phyloP scores from a whole-genome alignment of 1,140 invertebrate species.

The Manduca sexta region DNA sequence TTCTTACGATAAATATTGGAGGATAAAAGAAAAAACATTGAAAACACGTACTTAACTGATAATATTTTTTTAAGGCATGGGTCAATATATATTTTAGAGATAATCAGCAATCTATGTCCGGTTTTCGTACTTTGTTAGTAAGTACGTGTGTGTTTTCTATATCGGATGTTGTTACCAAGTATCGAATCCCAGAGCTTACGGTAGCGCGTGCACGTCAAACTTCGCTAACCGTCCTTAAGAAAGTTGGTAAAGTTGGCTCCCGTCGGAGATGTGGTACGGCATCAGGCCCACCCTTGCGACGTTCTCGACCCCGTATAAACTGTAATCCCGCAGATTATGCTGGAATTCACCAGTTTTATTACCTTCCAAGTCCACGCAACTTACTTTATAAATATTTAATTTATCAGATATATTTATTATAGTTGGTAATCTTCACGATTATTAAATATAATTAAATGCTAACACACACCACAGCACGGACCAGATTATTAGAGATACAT shows the following conservation, averaged over 20 bases:
- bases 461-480: not conserved
- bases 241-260: slow-evolving; percentile 64
- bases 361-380: slow-evolving; percentile 45
- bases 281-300: slow-evolving; percentile 27
- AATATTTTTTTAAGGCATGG: not conserved
- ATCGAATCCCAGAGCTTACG: slow-evolving; percentile 60
- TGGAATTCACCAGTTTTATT: slow-evolving; percentile 62
- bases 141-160: slow-evolving; percentile 22
- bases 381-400: slow-evolving; percentile 48
- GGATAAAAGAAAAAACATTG: too few relatives aligned
- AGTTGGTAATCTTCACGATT: not conserved
- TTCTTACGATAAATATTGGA: too few relatives aligned
- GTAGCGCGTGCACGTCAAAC: slow-evolving; percentile 63
- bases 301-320: slow-evolving; percentile 59
- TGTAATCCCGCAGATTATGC: slow-evolving; percentile 67
- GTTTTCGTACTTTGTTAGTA: slow-evolving; percentile 4
- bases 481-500: too few relatives aligned
- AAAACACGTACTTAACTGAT: too few relatives aligned
- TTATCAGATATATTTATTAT: slow-evolving; percentile 13
- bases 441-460: not conserved
- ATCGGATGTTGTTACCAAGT: slow-evolving; percentile 54
- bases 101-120: not conserved
- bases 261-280: slow-evolving; percentile 49
- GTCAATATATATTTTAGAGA: too few relatives aligned
- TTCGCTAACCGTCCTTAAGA: slow-evolving; percentile 67